phyloP scores from a whole-genome alignment of 2,888 invertebrate species.

The Enchytraeus crypticus region DNA sequence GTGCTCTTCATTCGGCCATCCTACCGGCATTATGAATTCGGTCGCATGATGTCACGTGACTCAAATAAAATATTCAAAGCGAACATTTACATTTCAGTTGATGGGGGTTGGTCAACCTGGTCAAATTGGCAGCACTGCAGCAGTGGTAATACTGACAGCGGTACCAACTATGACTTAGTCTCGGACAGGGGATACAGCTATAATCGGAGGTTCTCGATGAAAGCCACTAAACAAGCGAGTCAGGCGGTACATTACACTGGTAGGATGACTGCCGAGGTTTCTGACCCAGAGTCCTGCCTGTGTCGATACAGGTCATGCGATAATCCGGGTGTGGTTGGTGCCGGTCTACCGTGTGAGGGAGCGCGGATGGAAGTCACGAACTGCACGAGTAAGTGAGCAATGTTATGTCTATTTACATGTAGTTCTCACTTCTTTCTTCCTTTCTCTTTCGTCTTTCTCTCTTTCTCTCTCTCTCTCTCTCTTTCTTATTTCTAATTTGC shows the following conservation, averaged over 20 bases:
- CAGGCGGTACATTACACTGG: neutral
- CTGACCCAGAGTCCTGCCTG: constrained; percentile 57
- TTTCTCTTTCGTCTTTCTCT: too few species aligned
- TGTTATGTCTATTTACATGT: too few species aligned
- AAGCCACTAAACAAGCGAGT: neutral
- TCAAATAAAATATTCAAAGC: too few species aligned
- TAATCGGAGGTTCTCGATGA: too few species aligned
- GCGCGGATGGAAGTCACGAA: constrained; percentile 43
- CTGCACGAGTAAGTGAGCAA: constrained; percentile 44
- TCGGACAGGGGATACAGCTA: neutral
- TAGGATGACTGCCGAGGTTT: constrained; percentile 9
- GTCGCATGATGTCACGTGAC: too few species aligned
- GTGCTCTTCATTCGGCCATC: too few species aligned
- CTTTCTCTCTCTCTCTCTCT: too few species aligned
- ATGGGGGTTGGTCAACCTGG: constrained; percentile 70
- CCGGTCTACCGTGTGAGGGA: constrained; percentile 64
- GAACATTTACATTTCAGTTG: too few species aligned
- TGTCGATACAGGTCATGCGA: constrained; percentile 74
- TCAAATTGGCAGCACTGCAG: constrained; percentile 70
- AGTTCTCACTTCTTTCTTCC: too few species aligned
- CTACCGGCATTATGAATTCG: too few species aligned
- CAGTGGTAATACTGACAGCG: neutral
- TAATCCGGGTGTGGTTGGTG: constrained; percentile 70
- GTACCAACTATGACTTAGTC: too few species aligned
- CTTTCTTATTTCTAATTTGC: too few species aligned